A percentile compares a stretch with the other conserved stretches of the same genome.
These are phyloP conservation scores for Drosophila tropicalis DNA, from an alignment of 1,140 invertebrate species.

Conservation along the genomic window DNA sequence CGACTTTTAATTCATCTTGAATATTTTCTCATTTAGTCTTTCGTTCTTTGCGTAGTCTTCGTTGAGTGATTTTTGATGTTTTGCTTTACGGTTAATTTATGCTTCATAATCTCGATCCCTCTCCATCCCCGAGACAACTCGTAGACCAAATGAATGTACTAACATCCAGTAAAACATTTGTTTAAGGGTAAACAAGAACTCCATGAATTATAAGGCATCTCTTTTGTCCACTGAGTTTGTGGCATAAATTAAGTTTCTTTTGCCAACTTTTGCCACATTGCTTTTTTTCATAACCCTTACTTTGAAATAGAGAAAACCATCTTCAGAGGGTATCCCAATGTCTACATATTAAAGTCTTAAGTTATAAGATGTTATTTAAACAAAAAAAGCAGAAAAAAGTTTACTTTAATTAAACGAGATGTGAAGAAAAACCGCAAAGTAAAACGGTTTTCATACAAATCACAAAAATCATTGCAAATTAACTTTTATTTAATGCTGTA, in stretches of 20 bases:
- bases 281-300: too few species aligned
- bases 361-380: not conserved
- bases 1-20: conserved; percentile 3
- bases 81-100: conserved; percentile 58
- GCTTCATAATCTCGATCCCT: conserved; percentile 15
- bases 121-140: too few species aligned
- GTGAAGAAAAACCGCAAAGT: conserved; percentile 31
- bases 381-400: not conserved
- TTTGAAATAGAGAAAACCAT: too few species aligned
- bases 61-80: conserved; percentile 62
- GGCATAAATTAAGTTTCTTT: too few species aligned
- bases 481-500: not conserved
- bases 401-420: conserved; percentile 26
- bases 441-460: conserved; percentile 13
- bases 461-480: conserved; percentile 16
- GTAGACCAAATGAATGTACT: too few species aligned
- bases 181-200: too few species aligned
- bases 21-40: conserved; percentile 25
- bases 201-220: too few species aligned
- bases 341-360: not conserved
- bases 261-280: too few species aligned
- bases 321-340: not conserved
- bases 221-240: too few species aligned
- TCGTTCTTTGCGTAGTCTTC: conserved; percentile 30
- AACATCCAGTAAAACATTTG: too few species aligned